Percentiles rank a stretch among this genome's conserved stretches.
These are phyloP conservation scores for Megaustenia siamemsis DNA, from an alignment of 2,888 invertebrate genomes.

Conservation along the genomic window DNA sequence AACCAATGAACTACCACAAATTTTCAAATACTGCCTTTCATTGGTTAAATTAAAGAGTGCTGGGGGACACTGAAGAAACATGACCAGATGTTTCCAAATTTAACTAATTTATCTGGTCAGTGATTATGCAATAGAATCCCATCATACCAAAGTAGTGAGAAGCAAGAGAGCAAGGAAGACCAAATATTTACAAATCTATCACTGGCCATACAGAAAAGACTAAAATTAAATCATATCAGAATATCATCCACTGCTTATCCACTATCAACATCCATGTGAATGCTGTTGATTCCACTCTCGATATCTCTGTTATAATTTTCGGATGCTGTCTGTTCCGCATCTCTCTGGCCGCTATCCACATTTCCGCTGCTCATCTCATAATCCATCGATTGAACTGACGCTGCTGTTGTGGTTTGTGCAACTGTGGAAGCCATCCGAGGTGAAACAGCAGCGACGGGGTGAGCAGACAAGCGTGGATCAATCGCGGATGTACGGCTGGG, in stretches of 20 bases:
- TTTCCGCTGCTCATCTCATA: constrained; percentile 19
- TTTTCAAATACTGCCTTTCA: no score
- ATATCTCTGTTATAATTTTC: constrained; percentile 31
- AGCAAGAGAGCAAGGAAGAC: no score
- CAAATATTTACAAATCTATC: background rate
- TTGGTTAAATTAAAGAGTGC: background rate
- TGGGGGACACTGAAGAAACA: background rate
- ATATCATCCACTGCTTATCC: constrained; percentile 18
- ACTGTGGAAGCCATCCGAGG: constrained; percentile 17
- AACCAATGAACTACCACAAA: no score
- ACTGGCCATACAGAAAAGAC: background rate
- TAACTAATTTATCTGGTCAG: background rate
- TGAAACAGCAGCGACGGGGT: constrained; percentile 40
- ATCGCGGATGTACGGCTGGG: constrained; percentile 24
- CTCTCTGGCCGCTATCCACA: background rate
- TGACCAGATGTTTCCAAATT: background rate
- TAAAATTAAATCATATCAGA: no score
- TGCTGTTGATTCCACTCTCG: constrained; percentile 48
- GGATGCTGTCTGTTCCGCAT: background rate
- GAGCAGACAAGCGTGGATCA: background rate
- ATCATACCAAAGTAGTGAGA: no score
- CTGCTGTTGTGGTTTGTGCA: background rate
- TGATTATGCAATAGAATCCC: no score
- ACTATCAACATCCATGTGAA: constrained; percentile 52
- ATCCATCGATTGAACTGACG: constrained; percentile 16